Evolutionary conservation across 2,888 invertebrate genomes (phyloP).

Genomic region (Andrena praecox): DNA sequence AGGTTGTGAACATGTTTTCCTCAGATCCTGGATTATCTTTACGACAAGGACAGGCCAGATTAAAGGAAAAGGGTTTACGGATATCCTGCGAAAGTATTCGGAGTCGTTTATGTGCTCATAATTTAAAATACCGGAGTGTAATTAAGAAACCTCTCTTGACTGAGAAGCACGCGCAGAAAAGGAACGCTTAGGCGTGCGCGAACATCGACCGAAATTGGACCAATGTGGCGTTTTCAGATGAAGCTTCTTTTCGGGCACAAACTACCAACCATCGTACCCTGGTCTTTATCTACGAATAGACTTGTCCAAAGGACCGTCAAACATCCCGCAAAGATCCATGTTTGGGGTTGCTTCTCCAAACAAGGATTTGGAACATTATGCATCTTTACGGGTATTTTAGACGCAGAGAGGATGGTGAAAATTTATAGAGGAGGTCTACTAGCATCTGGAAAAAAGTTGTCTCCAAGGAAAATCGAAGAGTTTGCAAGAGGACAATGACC

Average conservation of each 20-base stretch:
- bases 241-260: not conserved
- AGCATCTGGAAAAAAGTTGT: not conserved
- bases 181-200: not conserved
- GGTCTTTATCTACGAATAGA: not conserved
- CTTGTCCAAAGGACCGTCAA: not conserved
- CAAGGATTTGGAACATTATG: no score
- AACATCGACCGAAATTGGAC: not conserved
- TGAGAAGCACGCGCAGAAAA: not conserved
- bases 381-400: not conserved
- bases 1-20: no score
- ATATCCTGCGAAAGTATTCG: no score
- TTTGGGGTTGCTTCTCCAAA: slow-evolving; percentile 2
- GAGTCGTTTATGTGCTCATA: no score
- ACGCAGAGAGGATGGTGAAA: not conserved
- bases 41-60: no score
- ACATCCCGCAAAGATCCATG: not conserved
- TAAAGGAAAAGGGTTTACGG: no score
- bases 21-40: no score
- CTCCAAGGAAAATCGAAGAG: not conserved
- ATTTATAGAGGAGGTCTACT: not conserved
- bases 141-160: not conserved
- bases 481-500: not conserved
- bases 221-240: not conserved
- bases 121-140: not conserved
- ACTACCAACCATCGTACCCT: not conserved